Evolutionary conservation across 2,797 vertebrate genomes (phyloP), one percentile per base, ranked within the genome.

Genomic region (Pelobates cultripes): DNA sequence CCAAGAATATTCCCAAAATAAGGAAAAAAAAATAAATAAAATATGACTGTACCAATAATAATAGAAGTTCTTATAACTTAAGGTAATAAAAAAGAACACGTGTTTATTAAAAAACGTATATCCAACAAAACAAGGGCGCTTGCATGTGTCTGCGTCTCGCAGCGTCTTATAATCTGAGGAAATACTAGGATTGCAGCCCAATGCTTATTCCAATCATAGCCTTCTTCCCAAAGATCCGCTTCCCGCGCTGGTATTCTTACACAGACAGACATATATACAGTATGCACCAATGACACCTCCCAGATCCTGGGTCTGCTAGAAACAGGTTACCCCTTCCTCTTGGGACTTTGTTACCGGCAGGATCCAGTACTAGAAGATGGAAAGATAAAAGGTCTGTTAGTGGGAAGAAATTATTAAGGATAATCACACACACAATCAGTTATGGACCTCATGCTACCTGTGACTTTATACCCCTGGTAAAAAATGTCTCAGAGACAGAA

Each of bases 181-280:
- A 79, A 75, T 66, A 75, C 77, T 83, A 83, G 77, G 77, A 83
- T 75, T 72, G 72, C 82, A 75, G 82, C 71, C 82, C 82, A 71
- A 83, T 83, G 82, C 76, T 79, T 75, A 75, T 83, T 83, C 82
- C 82, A 79, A 75, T 78, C 82, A 83, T 83, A 72, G 79, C 77
- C 77, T 79, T 78, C 76, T 75, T 47, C 70, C 70, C 77, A 83
- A 77, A 45, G 67, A 83, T 83, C 77, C 55, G 14, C 82, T 83
- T 79, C 82, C 82, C 82, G 79, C 82, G 77, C 77, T 83, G 40
- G 71, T 83, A 71, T 83, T 79, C 82, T 77, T 76, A 79, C 82
- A 83, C 82, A 75, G 77, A 79, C 82, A 83, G 82, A 83, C 82
- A 83, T 83, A 83, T 83, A 83, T 83, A 83, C 82, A 79, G 82